These are phyloP conservation scores for Stenichneumon culpator DNA, from an alignment of 2,888 invertebrate genomes.

Conservation along the genomic window DNA sequence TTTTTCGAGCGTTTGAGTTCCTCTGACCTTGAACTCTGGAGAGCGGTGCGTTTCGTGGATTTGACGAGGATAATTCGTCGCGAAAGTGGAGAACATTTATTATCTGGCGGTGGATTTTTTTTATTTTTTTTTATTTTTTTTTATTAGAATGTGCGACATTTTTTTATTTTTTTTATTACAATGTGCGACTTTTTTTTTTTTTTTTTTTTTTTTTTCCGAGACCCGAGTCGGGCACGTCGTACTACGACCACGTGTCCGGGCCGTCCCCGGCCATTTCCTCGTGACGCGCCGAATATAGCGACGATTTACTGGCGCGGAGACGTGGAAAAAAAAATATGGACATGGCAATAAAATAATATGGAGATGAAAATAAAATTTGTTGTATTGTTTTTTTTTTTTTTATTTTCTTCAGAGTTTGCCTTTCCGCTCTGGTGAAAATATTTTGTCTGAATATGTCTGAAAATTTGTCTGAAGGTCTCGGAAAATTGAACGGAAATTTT, in stretches of 20 bases:
- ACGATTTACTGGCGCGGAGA: background rate
- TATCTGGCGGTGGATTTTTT: background rate
- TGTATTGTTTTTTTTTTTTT: background rate
- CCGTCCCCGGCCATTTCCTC: conserved; percentile 30
- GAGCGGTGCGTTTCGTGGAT: too few relatives aligned
- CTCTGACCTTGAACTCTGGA: too few relatives aligned
- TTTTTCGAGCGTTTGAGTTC: too few relatives aligned
- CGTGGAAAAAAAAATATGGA: too few relatives aligned
- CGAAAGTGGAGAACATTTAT: background rate
- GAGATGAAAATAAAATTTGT: background rate
- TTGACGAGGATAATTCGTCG: too few relatives aligned
- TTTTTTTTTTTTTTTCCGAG: background rate
- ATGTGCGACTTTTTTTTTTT: background rate
- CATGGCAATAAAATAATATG: background rate
- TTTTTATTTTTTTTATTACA: background rate
- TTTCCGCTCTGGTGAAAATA: background rate
- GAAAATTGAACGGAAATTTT: background rate
- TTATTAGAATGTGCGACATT: too few relatives aligned
- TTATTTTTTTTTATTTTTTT: background rate
- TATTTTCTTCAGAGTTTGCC: background rate
- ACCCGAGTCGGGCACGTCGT: background rate
- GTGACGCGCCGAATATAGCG: background rate
- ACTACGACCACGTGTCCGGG: conserved; percentile 58
- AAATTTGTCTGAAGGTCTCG: too few relatives aligned
- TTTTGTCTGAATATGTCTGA: too few relatives aligned